phyloP scores from a whole-genome alignment of 1,140 invertebrate genomes.

The Cotesia vestalis region DNA sequence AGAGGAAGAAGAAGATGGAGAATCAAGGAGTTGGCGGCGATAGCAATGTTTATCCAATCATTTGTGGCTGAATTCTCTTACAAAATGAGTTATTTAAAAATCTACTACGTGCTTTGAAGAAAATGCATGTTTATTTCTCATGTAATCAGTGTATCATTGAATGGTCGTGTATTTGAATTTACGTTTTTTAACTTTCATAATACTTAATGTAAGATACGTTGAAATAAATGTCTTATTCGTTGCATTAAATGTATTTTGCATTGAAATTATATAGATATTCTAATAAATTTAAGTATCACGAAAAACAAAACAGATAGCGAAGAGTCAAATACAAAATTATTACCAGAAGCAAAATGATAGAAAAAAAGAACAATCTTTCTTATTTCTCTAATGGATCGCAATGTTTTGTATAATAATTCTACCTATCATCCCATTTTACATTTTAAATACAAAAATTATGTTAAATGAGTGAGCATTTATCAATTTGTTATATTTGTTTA shows the following conservation, averaged over 20 bases:
- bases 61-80: conserved; percentile 48
- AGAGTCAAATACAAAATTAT: neutral
- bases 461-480: no score
- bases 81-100: conserved; percentile 45
- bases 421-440: no score
- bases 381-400: no score
- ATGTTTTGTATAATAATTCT: no score
- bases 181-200: conserved; percentile 44
- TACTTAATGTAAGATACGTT: conserved; percentile 48
- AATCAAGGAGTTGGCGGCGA: conserved; percentile 69
- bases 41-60: conserved; percentile 58
- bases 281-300: conserved; percentile 39
- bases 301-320: conserved; percentile 47
- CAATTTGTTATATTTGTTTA: no score
- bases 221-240: conserved; percentile 57
- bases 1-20: conserved; percentile 71
- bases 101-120: conserved; percentile 42
- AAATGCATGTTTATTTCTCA: conserved; percentile 41
- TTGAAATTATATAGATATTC: conserved; percentile 45
- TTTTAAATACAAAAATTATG: no score
- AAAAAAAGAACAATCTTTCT: no score
- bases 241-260: conserved; percentile 51
- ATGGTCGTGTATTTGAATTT: conserved; percentile 42
- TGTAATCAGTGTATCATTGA: conserved; percentile 45
- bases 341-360: no score